phyloP scores from a whole-genome alignment of 2,888 invertebrate genomes.

The Pterostichus madidus region DNA sequence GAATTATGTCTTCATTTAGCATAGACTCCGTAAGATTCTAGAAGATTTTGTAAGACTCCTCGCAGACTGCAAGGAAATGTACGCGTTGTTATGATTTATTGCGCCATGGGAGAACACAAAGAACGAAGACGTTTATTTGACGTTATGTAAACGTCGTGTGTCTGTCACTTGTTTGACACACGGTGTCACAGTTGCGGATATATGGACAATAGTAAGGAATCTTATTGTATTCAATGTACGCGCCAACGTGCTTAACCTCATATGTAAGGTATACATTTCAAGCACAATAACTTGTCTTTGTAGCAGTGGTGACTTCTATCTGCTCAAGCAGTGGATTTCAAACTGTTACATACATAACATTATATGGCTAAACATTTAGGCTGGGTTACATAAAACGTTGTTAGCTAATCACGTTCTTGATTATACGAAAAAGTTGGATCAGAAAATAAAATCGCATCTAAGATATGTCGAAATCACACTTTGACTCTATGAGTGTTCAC shows the following conservation, averaged over 20 bases:
- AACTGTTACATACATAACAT: too few relatives aligned
- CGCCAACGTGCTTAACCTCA: conserved; percentile 38
- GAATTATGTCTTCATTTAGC: conserved; percentile 10
- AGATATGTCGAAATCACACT: too few relatives aligned
- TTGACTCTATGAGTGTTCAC: too few relatives aligned
- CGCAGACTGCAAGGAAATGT: not conserved
- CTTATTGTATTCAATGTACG: conserved; percentile 52
- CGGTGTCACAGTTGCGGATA: conserved; percentile 51
- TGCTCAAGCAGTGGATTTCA: too few relatives aligned
- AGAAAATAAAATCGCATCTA: too few relatives aligned
- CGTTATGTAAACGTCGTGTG: conserved; percentile 42
- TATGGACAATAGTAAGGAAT: conserved; percentile 56
- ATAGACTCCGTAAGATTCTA: not conserved
- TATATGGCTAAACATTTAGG: too few relatives aligned
- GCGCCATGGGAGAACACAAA: not conserved
- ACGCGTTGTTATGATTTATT: conserved; percentile 21
- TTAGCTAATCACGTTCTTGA: too few relatives aligned
- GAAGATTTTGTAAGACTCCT: not conserved
- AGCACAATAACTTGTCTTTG: too few relatives aligned
- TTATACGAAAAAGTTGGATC: too few relatives aligned
- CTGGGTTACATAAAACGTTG: too few relatives aligned
- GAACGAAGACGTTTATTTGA: conserved; percentile 39
- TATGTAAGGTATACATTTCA: not conserved
- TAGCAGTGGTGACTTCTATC: too few relatives aligned
- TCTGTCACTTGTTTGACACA: conserved; percentile 43